Evolutionary conservation across 2,113 vertebrate species (phyloP), one percentile per base, ranked within the genome.

Genomic region (Xenopus laevis): DNA sequence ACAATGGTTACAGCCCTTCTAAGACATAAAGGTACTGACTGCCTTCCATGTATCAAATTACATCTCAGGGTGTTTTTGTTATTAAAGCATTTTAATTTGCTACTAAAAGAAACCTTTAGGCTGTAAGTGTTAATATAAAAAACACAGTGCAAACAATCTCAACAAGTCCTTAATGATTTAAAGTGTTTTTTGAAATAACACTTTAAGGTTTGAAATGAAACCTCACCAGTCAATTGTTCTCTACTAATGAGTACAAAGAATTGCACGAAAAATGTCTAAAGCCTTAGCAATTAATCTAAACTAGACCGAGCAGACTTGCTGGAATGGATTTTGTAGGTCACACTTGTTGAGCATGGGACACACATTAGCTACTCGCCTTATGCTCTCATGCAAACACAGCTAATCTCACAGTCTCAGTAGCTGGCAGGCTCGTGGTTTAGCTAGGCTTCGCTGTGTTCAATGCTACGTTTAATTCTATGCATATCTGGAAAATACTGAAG

Each of bases 401-500:
- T 72, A 70, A 50, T 57, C 9, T 64, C 0, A 0, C 11, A 12
- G 23, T 46, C 68, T 27, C 72, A 81, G n/a, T 81, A 82, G 78
- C 0, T 67, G 77, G 80, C 81, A 77, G 17, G 59, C 73, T 45
- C 73, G 72, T 80, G 68, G 65, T 81, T 81, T 72, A 23, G 76
- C 78, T 79, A 80, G 71, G 79, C 80, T 84, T 66, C 13, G 0
- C 76, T 79, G 72, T 82, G 78, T 75, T 80, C 65, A 23, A 4
- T 50, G 70, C 70, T 30, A 30, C 18, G 44, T 27, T 71, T 74
- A 63, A 1, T 76, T 77, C 79, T 83, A 71, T 65, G 71, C 74
- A 80, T 77, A 80, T 82, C 81, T 82, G 61, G 72, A 82, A 74
- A 82, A 79, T 81, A 87, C 79, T 81, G 81, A 85, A 75, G 81